Percentiles rank a stretch among this genome's conserved stretches.
Conservation (phyloP, 2,797 vertebrate species). For the Bradypodion ventrale region DNA sequence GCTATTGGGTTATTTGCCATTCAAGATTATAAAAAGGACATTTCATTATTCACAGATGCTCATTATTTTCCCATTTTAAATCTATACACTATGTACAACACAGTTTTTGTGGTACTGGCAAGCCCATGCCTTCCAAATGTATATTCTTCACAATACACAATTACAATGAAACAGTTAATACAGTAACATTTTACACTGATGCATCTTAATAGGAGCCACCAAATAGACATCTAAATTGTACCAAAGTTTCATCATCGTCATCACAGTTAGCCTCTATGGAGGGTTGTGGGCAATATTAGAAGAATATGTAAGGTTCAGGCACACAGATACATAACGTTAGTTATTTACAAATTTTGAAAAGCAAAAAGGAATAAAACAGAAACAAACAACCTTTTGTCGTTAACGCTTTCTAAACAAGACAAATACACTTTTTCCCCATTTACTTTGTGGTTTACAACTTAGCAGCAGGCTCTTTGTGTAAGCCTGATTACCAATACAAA, state of each 20-base stretch:
- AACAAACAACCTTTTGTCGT: conserved; percentile 75
- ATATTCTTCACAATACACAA: conserved; percentile 94
- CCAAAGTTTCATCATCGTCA: conserved; percentile 81
- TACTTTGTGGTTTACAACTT: conserved; percentile 80
- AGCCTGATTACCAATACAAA: conserved; percentile 86
- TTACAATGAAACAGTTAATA: conserved; percentile 95
- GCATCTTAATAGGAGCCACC: conserved; percentile 88
- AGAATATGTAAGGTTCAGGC: conserved; percentile 92
- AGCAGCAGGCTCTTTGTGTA: conserved; percentile 84
- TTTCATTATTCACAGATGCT: conserved; percentile 87
- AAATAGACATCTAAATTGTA: conserved; percentile 87
- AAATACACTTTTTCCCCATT: conserved; percentile 77
- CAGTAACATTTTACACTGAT: conserved; percentile 92
- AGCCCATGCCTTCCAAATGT: conserved; percentile 87
- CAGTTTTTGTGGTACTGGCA: conserved; percentile 90
- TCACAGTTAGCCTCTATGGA: conserved; percentile 84
- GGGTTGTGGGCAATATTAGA: conserved; percentile 80
- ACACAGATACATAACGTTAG: conserved; percentile 89
- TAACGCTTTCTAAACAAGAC: conserved; percentile 78
- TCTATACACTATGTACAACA: conserved; percentile 97
- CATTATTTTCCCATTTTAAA: conserved; percentile 85
- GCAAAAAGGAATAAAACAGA: conserved; percentile 64
- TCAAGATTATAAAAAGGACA: conserved; percentile 84
- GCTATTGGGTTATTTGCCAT: conserved; percentile 86
- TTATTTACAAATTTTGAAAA: conserved; percentile 82